Base-by-base conservation (phyloP, 2,113 vertebrate species). In the Elachura formosa region DNA sequence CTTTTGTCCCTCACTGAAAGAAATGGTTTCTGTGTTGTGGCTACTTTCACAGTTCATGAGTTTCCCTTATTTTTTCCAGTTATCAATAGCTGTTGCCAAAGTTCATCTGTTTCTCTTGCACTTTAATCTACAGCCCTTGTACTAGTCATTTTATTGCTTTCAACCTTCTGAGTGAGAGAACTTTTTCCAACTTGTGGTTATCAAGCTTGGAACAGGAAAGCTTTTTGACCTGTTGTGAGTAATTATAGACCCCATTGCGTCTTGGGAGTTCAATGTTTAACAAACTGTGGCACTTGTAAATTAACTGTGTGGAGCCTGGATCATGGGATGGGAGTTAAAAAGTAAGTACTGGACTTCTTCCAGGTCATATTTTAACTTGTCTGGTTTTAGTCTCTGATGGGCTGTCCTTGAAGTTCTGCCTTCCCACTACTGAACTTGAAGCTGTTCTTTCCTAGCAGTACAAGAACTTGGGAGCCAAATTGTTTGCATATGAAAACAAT, bases 241-340 rank as follows among this genome's bases (percentile, higher is more conserved):
- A 95, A 94, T 89, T 87, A 82, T 12, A 71, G 63, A 91, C 26
- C 64, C 85, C n/a, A 52, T 77, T 87, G 63, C 87, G 49, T 54
- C 63, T 74, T 48, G 93, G 90, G 93, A 96, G 83, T 93, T 96
- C 46, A 83, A 88, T 91, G 68, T 96, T 97, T 94, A 96, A 93
- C 87, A 74, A 80, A 90, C 43, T 59, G 36, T 36, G 64, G 46
- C 46, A 45, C 55, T 43, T 73, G 71, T 41, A 28, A 29, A 77
- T 93, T 96, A 92, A 89, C 95, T 2, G 1, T 96, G 49, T 87
- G 54, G 45, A 72, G 62, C 58, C 87, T 51, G 55, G 48, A 36
- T 20, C 24, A 55, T 18, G 67, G 80, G 34, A 63, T 34, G 18
- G 3, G 6, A 54, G 5, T 20, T 34, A 5, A 55, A 79, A 84